Conservation (phyloP, 2,113 vertebrate species). For the Eubucco bourcierii region DNA sequence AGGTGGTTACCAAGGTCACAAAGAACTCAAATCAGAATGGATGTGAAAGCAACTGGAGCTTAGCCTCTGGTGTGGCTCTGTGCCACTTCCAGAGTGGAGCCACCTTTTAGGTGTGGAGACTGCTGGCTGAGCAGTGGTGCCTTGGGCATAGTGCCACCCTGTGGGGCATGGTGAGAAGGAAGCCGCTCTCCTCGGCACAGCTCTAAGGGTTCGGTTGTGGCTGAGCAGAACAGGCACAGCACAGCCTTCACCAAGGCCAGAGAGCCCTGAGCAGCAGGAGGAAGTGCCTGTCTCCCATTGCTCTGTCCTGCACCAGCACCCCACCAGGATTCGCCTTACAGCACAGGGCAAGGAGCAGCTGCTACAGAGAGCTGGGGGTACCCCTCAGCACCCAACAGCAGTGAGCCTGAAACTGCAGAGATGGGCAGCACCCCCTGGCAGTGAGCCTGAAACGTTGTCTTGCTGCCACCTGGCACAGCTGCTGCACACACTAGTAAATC, state of each 20-base stretch:
- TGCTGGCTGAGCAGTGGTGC: neutral
- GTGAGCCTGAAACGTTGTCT: neutral
- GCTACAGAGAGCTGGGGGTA: neutral
- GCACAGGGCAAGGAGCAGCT: neutral
- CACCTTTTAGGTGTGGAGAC: neutral
- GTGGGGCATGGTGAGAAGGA: neutral
- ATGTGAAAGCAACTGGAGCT: neutral
- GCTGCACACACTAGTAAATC: neutral
- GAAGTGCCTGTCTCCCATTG: no score
- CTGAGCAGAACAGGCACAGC: neutral
- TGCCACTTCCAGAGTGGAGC: neutral
- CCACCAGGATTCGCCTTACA: rapidly evolving
- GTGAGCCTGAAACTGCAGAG: no score
- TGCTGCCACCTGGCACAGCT: neutral
- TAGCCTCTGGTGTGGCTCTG: neutral
- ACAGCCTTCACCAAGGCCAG: neutral
- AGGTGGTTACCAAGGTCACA: neutral
- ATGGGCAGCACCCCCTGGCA: no score
- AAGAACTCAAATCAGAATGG: neutral
- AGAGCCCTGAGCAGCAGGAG: no score
- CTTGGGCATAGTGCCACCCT: neutral
- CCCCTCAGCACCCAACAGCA: neutral
- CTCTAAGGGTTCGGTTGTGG: neutral
- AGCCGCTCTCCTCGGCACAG: neutral
- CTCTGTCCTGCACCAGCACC: neutral